phyloP scores from a whole-genome alignment of 1,140 invertebrate genomes.

The Drosophila athabasca region DNA sequence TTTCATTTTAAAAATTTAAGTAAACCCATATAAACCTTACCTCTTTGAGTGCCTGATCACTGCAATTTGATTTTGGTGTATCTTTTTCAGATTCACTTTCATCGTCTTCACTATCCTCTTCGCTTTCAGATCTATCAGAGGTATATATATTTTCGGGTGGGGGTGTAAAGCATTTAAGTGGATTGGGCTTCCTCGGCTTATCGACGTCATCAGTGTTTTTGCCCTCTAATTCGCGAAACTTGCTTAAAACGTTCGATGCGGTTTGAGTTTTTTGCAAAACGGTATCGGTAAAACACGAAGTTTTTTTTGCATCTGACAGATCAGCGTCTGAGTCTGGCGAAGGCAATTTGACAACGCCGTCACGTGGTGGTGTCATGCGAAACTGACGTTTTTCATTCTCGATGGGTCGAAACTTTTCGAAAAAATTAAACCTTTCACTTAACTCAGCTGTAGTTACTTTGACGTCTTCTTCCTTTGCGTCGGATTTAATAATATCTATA shows the following conservation, averaged over 20 bases:
- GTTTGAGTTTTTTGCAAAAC: conserved; percentile 89
- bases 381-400: conserved; percentile 88
- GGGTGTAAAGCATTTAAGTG: conserved; percentile 94
- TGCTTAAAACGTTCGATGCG: conserved; percentile 91
- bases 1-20: background rate
- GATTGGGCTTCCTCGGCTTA: conserved; percentile 87
- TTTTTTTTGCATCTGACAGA: background rate
- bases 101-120: conserved; percentile 65
- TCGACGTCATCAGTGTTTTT: conserved; percentile 86
- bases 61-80: background rate
- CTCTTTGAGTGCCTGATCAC: conserved; percentile 59
- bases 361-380: conserved; percentile 93
- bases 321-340: conserved; percentile 33
- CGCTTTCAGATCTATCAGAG: conserved; percentile 84
- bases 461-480: conserved; percentile 89
- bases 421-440: conserved; percentile 94
- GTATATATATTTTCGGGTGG: conserved; percentile 89
- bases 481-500: conserved; percentile 70
- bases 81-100: conserved; percentile 27
- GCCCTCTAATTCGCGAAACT: conserved; percentile 94
- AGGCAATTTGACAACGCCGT: conserved; percentile 87
- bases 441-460: conserved; percentile 92
- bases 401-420: conserved; percentile 92
- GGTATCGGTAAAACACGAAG: conserved; percentile 67
- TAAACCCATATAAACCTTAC: conserved; percentile 27